These are phyloP conservation scores for Hydrochoerus hydrochaeris DNA, from an alignment of 2,113 vertebrate species.

Conservation along the genomic window DNA sequence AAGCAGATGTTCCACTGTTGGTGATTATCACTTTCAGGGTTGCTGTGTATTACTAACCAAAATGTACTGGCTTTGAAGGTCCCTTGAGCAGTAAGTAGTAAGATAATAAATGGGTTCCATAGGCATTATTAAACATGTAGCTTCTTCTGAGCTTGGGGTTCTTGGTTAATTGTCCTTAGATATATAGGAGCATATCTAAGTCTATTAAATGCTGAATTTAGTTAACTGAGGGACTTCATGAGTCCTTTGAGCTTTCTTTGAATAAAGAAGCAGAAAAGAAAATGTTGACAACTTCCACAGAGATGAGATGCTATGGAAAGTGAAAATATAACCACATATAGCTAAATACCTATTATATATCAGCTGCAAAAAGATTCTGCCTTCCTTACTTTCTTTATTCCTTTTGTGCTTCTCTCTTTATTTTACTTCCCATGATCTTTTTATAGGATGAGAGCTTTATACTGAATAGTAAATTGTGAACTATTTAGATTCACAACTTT, in stretches of 20 bases:
- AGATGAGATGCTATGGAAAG: neutral
- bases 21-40: conserved; percentile 17
- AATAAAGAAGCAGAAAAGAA: neutral
- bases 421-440: neutral
- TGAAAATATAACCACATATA: neutral
- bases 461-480: neutral
- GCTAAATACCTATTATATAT: neutral
- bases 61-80: neutral
- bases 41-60: neutral
- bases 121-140: neutral
- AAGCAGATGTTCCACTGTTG: neutral
- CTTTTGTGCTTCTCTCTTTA: neutral
- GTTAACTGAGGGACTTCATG: neutral
- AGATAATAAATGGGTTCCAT: neutral
- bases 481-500: neutral
- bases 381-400: neutral
- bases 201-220: neutral
- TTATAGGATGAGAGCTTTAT: neutral
- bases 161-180: neutral
- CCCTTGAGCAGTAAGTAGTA: neutral
- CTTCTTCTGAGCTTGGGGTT: neutral
- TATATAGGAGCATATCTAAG: neutral
- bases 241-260: neutral
- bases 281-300: neutral
- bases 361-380: neutral